Conservation (phyloP, 2,888 invertebrate genomes). For the Xestia ashworthii region DNA sequence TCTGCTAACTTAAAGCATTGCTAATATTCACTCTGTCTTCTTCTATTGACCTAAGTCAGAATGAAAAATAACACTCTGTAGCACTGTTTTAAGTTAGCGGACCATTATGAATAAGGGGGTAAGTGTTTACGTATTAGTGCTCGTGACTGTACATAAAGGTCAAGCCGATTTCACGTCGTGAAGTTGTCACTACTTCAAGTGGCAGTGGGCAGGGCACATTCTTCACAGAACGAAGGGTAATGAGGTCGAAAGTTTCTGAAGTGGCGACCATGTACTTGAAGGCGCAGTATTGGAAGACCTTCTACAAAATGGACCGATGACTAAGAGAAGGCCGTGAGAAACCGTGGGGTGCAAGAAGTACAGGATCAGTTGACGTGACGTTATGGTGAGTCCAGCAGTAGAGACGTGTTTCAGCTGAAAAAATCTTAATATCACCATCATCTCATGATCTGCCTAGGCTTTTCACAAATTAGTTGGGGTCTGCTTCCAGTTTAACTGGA, state of each 20-base stretch:
- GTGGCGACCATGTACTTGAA: neutral
- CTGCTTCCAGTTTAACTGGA: no score
- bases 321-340: neutral
- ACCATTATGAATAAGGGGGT: no score
- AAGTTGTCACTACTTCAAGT: neutral
- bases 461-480: no score
- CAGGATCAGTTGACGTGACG: neutral
- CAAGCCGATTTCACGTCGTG: neutral
- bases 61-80: no score
- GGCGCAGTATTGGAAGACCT: neutral
- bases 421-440: no score
- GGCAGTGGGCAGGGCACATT: neutral
- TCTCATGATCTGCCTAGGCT: no score
- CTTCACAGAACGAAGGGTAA: neutral
- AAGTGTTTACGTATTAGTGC: no score
- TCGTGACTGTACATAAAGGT: neutral
- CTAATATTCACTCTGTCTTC: no score
- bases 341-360: neutral
- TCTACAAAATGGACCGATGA: neutral
- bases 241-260: neutral
- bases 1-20: no score
- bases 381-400: neutral
- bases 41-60: no score
- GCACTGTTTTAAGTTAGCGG: no score
- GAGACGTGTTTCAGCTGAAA: neutral